Evolutionary conservation across 1,140 invertebrate species (phyloP), one percentile per base, ranked within the genome.

Genomic region (Cyrtorhinus lividipennis): DNA sequence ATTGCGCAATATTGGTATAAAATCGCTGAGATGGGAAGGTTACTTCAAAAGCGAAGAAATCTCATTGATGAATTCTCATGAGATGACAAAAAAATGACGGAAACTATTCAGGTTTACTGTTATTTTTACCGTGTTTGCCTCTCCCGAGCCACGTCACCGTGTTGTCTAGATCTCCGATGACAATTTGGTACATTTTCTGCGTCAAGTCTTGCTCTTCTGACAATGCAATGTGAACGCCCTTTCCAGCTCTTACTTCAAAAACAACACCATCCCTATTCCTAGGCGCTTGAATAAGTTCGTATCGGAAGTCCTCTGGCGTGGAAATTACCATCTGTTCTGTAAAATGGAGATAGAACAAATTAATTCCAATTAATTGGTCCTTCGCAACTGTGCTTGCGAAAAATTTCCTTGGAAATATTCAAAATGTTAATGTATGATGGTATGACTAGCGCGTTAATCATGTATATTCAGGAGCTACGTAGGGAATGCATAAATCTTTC

Each of bases 271-370:
- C 79, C 53, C 77, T 70, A 66, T 81, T 81, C 13, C 80, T 69
- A 0, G 81, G 81, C 0, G 81, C 80, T 1, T 76, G 69, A 38
- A 83, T 76, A 77, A 80, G 82, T 67, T 82, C 79, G 72, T 79
- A 82, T 30, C 78, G 76, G 73, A 77, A 82, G 1, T 78, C 80
- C n/a, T 79, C 76, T 24, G 75, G 72, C 0, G 80, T 78, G 0
- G 80, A 82, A 18, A 82, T 78, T n/a, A 81, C 74, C 22, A 81
- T 71, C 69, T 82, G 79, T 70, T 83, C 81, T 83, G 73, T 15
- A 75, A 72, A 64, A 24, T 8, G 30, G 30, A n/a, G n/a, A n/a
- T n/a, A n/a, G n/a, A n/a, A n/a, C n/a, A 18, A 13, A 63, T 30
- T 26, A 64, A 57, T 5, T 10, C n/a, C 38, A 44, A 44, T 12